Base-by-base conservation (phyloP, 2,888 invertebrate species). In the Gandaritis pyraliata region DNA sequence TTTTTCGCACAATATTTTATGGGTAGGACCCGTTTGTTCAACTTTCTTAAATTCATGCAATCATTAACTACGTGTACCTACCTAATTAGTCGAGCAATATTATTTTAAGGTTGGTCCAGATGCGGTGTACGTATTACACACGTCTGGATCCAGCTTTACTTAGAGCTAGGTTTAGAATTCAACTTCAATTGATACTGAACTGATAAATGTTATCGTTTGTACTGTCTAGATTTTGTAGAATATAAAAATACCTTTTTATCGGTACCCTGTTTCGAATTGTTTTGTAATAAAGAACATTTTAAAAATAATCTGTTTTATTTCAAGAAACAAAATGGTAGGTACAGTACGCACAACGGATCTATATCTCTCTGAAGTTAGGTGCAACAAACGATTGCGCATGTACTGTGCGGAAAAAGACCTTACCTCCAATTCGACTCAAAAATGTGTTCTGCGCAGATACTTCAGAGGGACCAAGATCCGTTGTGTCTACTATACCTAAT, bases 201-300 rank as follows among this genome's bases (percentile, higher is more conserved):
- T 63, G 58, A 45, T 39, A 46, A 11, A 12, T 38, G n/a, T 2
- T 29, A 38, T 46, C 13, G 11, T 47, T 52, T 49, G 33, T 56
- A 43, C 48, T 58, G 47, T 65, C 30, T 63, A 60, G 61, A 46
- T 62, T 61, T 57, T 59, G 58, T 70, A 67, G 63, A 65, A 65
- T 23, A 49, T 29, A 18, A 70, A 63, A 58, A 65, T 68, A 67
- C 71, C 65, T 69, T 65, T 41, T 65, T 71, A 67, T 64, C 60
- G 65, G 74, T 72, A 76, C 72, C 74, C 75, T 68, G 72, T 77
- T 78, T 78, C 71, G 77, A 75, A 76, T 81, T 82, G 76, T 83
- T 86, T 84, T 81, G 52, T 70, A 85, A 85, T 85, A 86, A 87
- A 87, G 58, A 68, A 80, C 87, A 87, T 88, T 88, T 87, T 86